phyloP scores from a whole-genome alignment of 1,140 invertebrate genomes.

The Tetranychus urticae region DNA sequence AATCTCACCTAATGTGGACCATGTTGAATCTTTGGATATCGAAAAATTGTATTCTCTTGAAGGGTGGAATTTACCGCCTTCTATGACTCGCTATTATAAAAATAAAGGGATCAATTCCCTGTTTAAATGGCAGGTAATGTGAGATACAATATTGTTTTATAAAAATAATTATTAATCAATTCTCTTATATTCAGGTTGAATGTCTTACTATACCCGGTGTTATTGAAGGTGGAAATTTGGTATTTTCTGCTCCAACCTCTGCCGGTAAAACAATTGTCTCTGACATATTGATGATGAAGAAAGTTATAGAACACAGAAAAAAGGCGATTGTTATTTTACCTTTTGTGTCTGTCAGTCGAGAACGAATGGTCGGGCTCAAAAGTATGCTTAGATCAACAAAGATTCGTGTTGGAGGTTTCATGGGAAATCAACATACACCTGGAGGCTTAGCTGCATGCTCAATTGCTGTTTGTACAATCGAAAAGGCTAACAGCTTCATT shows the following conservation, averaged over 20 bases:
- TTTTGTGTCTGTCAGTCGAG: conserved; percentile 82
- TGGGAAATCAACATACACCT: conserved; percentile 60
- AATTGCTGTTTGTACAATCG: conserved; percentile 89
- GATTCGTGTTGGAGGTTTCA: conserved; percentile 74
- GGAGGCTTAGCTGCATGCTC: conserved; percentile 64
- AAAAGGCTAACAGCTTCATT: conserved; percentile 84
- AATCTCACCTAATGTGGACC: too few relatives aligned
- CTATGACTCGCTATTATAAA: conserved; percentile 20
- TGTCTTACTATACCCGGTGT: conserved; percentile 22
- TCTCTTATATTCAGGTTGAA: conserved; percentile 12
- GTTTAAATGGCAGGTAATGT: conserved; percentile 26
- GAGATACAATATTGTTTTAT: too few relatives aligned
- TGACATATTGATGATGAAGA: conserved; percentile 74
- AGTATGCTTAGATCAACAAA: conserved; percentile 45
- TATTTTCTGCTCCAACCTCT: conserved; percentile 89
- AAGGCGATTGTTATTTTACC: conserved; percentile 86
- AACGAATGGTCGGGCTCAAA: conserved; percentile 57
- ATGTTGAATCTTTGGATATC: too few relatives aligned
- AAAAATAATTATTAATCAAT: not conserved
- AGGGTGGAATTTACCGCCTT: not conserved
- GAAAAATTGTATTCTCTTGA: not conserved
- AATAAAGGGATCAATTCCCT: conserved; percentile 21
- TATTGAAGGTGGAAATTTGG: conserved; percentile 44
- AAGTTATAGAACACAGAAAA: conserved; percentile 60
- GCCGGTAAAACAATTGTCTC: conserved; percentile 91